Conservation (phyloP, 37 sponge, comb jelly and placozoan species). For the Agelas oroides region DNA sequence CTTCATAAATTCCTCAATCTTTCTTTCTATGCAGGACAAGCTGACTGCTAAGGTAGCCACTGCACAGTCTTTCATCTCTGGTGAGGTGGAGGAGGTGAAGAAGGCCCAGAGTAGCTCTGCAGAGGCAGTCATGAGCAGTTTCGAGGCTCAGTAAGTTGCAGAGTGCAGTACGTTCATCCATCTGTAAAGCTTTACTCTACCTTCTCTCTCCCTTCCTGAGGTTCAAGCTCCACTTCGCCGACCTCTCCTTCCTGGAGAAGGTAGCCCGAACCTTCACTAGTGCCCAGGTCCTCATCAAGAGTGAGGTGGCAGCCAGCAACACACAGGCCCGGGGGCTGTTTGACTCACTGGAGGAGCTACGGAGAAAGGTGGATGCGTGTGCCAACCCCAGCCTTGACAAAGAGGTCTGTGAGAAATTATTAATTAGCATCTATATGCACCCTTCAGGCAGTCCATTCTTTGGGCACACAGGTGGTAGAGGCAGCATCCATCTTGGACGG, state of each 20-base stretch:
- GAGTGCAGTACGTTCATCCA: neutral
- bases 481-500: conserved; percentile 3
- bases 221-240: conserved; percentile 30
- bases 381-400: too few species aligned
- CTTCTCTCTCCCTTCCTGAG: conserved; percentile 25
- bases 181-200: neutral
- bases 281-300: conserved; percentile 71
- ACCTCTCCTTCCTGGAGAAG: conserved; percentile 60
- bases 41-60: conserved; percentile 14
- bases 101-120: neutral
- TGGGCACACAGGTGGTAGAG: conserved; percentile 16
- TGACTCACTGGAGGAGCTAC: neutral
- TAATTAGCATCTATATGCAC: too few species aligned
- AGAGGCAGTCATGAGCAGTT: neutral
- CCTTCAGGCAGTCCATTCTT: too few species aligned
- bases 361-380: neutral
- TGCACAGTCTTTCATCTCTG: neutral
- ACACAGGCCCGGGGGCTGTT: conserved; percentile 49
- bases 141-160: conserved; percentile 22
- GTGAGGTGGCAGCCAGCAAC: conserved; percentile 84
- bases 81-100: conserved; percentile 14
- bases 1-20: too few species aligned
- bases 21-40: conserved; percentile 23
- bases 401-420: too few species aligned
- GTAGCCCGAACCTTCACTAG: conserved; percentile 33